Percentiles rank a stretch among this genome's conserved stretches.
Conservation (phyloP, 2,797 vertebrate species). For the Phataginus tetradactyla region DNA sequence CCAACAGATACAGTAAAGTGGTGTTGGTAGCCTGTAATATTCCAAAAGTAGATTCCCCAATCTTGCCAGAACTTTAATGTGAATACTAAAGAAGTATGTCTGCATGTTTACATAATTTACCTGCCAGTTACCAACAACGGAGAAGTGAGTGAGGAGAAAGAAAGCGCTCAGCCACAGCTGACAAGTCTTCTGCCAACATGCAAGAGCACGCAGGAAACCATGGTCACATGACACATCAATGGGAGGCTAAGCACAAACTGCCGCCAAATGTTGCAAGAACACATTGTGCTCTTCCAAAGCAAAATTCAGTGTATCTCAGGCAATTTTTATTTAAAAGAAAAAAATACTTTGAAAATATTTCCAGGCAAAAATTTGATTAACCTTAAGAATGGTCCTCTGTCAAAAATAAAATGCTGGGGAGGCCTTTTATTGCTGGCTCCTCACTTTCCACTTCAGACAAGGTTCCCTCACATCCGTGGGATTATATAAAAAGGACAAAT, state of each 20-base stretch:
- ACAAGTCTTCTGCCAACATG: constrained; percentile 74
- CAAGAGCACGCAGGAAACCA: constrained; percentile 56
- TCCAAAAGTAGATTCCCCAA: neutral
- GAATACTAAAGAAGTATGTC: neutral
- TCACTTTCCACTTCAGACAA: neutral
- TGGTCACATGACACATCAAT: constrained; percentile 39
- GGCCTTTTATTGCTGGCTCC: neutral
- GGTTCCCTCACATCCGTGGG: neutral
- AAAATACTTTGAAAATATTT: constrained; percentile 38
- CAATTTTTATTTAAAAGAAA: constrained; percentile 78
- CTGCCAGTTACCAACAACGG: neutral
- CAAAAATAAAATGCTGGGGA: neutral
- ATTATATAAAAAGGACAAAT: neutral
- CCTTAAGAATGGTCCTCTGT: neutral
- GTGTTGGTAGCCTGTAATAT: neutral
- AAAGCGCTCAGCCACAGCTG: constrained; percentile 30
- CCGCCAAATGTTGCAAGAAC: constrained; percentile 76
- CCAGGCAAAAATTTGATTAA: constrained; percentile 7
- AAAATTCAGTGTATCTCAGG: constrained; percentile 88
- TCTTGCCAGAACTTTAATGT: neutral
- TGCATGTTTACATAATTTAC: neutral
- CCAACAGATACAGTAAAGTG: neutral
- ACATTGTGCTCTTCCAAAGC: constrained; percentile 80
- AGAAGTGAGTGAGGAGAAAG: constrained; percentile 19
- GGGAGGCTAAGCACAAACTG: constrained; percentile 66